These are phyloP conservation scores for Blennius ocellaris DNA, from an alignment of 2,113 vertebrate species.

Conservation along the genomic window DNA sequence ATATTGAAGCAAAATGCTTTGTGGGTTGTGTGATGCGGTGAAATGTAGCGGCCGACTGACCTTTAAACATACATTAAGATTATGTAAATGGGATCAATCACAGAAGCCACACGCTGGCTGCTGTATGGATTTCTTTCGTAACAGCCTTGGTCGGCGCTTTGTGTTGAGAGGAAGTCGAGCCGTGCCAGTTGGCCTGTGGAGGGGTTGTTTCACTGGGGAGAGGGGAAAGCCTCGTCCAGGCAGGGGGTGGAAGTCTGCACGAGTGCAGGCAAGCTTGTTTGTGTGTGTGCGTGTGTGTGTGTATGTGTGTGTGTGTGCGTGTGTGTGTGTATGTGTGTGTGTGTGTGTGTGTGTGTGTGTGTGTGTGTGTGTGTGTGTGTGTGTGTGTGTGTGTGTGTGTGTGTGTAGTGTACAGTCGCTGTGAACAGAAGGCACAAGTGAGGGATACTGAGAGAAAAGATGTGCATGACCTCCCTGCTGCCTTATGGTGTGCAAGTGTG, in stretches of 20 bases:
- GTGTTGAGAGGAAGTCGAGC: constrained; percentile 58
- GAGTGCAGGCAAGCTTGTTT: constrained; percentile 21
- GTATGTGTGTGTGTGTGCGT: constrained; percentile 28
- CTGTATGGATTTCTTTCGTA: constrained; percentile 52
- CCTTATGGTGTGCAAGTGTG: constrained; percentile 34
- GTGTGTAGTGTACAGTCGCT: constrained; percentile 22
- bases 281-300: constrained; percentile 26
- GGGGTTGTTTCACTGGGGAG: constrained; percentile 58
- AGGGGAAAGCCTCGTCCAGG: constrained; percentile 62
- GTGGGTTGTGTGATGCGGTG: not conserved
- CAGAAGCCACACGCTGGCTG: not conserved
- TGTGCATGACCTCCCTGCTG: constrained; percentile 59
- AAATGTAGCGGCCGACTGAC: constrained; percentile 13
- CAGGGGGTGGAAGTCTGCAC: constrained; percentile 63
- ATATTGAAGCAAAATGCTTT: not conserved
- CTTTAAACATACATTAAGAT: constrained; percentile 18
- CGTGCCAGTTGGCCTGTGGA: constrained; percentile 57
- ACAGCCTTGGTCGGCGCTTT: constrained; percentile 35
- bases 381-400: constrained; percentile 16
- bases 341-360: constrained; percentile 24
- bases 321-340: constrained; percentile 18
- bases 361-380: constrained; percentile 35
- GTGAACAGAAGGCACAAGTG: constrained; percentile 74
- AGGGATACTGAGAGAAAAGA: constrained; percentile 59
- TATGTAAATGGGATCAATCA: constrained; percentile 43